Base-by-base conservation (phyloP, 2,113 vertebrate genomes). In the Pseudopipra pipra region DNA sequence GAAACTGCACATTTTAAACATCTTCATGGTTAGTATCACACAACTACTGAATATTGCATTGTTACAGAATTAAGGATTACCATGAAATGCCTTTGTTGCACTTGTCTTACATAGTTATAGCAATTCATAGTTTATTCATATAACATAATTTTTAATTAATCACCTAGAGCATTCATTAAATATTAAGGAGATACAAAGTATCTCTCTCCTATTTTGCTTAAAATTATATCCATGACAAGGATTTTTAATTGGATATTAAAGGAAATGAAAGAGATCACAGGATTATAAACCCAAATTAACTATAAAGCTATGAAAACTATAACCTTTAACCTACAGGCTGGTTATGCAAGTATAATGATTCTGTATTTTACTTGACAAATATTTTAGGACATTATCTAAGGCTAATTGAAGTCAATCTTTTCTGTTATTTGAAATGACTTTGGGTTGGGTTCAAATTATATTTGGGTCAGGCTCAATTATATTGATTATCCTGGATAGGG, bases 81-180 rank as follows among this genome's bases (percentile, higher is more conserved):
- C 72, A 10, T n/a, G 59, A 70, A 78, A 56, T 82, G 46, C 28
- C 59, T 92, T 16, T 76, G 52, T 90, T 20, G 28, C 65, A 71
- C 84, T 93, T 89, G 54, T 78, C 14, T 62, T 89, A n/a, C 77
- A 52, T 14, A 91, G 44, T 93, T 74, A 65, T 28, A 68, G 46
- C 31, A 13, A 78, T 78, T 93, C 59, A 71, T 76, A 68, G 44
- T 93, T 97, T 92, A 96, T 96, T 96, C 62, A 73, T 77, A 81
- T 30, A 96, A 81, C 68, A 85, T 51, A 71, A 68, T 95, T 95
- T 97, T 56, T 96, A 93, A 96, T 79, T 85, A 95, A 86, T 83
- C 75, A 96, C 62, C 62, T 88, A 52, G 21, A 94, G 18, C 46
- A 75, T 55, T 78, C n/a, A 87, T 79, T 44, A 95, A 90, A 87